Base-by-base conservation (phyloP, 2,113 vertebrate genomes). In the Micronycteris hirsuta region DNA sequence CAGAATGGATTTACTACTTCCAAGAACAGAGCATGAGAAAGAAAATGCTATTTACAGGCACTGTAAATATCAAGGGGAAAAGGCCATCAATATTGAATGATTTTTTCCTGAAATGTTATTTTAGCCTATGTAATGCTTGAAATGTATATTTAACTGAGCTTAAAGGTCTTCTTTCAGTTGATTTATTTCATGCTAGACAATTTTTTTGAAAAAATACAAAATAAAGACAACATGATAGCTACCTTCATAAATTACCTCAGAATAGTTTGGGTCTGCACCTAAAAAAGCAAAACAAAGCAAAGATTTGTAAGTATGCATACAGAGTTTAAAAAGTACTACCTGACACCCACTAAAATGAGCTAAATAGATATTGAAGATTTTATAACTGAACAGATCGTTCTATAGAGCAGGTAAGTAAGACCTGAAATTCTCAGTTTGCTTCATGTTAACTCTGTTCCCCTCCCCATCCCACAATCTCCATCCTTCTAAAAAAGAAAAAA, bases 201-300 rank as follows among this genome's bases (percentile, higher is more conserved):
- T 97, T 7, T 97, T 89, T 92, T 91, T 82, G 89, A 96, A 97
- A 93, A 97, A 97, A 96, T 58, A 81, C 81, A 92, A 93, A 98
- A 97, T 96, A 88, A 97, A 97, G 88, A 97, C 94, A 97, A 97
- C n/a, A 63, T 68, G 91, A 98, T 98, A 98, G 97, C 96, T 99
- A 99, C 98, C 98, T 91, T 97, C 97, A 98, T 99, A 99, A 98
- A 98, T 97, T 15, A 97, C 97, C 98, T 98, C 98, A 90, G 98
- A 97, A 95, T 98, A 98, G 97, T 98, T 98, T 89, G 98, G 96
- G 91, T 98, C 98, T 97, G 96, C 97, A 97, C 98, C 98, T 99
- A 97, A 89, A 98, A 98, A 81, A 97, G 65, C n/a, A 97, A 98
- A 98, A 96, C 80, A 97, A 68, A 96, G 83, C 71, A 97, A 97